Conservation (phyloP, 2,888 invertebrate genomes). For the Sipha maydis region DNA sequence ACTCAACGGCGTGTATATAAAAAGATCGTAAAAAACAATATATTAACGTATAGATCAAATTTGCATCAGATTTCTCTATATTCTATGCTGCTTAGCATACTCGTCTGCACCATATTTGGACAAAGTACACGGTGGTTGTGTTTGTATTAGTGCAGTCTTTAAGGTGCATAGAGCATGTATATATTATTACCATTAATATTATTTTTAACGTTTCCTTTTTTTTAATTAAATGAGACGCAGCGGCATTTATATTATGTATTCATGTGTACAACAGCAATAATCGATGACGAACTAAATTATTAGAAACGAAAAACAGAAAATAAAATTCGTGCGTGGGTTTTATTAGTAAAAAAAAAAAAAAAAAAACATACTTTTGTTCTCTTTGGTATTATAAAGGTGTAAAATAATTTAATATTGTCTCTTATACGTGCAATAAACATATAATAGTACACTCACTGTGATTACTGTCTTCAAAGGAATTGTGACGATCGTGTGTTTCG, state of each 20-base stretch:
- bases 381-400: too few relatives aligned
- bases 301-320: constrained; percentile 22
- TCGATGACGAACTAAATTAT: constrained; percentile 28
- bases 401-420: too few relatives aligned
- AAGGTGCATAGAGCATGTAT: not conserved
- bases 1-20: not conserved
- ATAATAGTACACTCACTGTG: constrained; percentile 44
- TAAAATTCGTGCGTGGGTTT: constrained; percentile 35
- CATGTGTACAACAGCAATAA: constrained; percentile 20
- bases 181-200: constrained; percentile 24
- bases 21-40: constrained; percentile 48
- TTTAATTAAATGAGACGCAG: constrained; percentile 38
- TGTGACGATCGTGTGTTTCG: constrained; percentile 58
- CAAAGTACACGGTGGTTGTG: constrained; percentile 31
- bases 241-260: constrained; percentile 23
- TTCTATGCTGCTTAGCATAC: constrained; percentile 57
- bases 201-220: constrained; percentile 40
- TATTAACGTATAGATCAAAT: constrained; percentile 53
- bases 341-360: not conserved
- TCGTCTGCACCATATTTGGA: constrained; percentile 58
- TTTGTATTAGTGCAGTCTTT: constrained; percentile 24
- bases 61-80: constrained; percentile 48
- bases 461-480: constrained; percentile 56
- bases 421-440: too few relatives aligned
- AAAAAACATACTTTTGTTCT: too few relatives aligned